Evolutionary conservation across 2,113 vertebrate genomes (phyloP).

Genomic region (Gallinago paraguaiae): DNA sequence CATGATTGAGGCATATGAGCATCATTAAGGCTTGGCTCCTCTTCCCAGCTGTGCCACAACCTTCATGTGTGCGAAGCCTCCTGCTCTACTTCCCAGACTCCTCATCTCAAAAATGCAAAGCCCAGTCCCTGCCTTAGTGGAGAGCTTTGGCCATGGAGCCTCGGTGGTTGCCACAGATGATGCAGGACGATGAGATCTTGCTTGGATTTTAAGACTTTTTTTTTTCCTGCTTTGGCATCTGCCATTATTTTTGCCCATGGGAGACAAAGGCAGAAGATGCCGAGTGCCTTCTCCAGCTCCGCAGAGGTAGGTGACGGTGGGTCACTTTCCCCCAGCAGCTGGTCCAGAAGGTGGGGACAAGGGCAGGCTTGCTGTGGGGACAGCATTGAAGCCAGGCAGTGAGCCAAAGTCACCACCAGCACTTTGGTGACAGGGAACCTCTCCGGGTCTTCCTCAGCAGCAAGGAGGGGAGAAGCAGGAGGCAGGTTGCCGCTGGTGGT

Average conservation of each 20-base stretch:
- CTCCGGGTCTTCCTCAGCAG: background rate
- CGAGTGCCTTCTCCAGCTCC: background rate
- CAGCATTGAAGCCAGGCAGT: background rate
- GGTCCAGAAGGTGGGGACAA: background rate
- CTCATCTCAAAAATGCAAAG: rapidly evolving
- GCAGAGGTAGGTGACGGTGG: background rate
- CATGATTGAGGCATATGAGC: background rate
- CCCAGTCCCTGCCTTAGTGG: rapidly evolving
- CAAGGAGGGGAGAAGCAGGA: background rate
- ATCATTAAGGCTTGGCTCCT: background rate
- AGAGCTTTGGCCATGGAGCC: background rate
- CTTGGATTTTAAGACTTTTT: background rate
- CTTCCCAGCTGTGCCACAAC: background rate
- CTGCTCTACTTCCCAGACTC: background rate
- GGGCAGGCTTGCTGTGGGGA: background rate
- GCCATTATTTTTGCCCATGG: background rate
- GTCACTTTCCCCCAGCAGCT: rapidly evolving
- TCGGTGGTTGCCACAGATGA: rapidly evolving
- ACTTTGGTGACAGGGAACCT: background rate
- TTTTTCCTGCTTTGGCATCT: background rate
- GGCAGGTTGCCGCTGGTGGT: background rate
- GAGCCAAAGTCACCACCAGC: background rate
- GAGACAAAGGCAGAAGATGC: background rate
- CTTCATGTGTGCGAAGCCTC: background rate
- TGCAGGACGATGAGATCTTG: rapidly evolving